Evolutionary conservation across 2,888 invertebrate species (phyloP), one percentile per base, ranked within the genome.

Genomic region (Trichacis sp.): DNA sequence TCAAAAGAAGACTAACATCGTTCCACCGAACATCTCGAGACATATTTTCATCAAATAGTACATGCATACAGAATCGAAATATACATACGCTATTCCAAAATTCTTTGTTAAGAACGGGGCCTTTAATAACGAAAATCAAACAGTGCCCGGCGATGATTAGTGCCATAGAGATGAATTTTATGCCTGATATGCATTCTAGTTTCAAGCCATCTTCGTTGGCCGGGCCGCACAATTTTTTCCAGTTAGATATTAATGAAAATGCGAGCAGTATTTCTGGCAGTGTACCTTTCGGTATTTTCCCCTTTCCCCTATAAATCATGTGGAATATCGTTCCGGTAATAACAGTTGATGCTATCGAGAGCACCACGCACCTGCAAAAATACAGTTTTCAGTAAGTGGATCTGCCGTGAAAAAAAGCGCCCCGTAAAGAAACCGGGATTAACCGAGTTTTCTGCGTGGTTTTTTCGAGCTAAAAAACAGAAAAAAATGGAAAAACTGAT

Each of bases 91-190:
- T 77, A 72, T 88, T 87, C 85, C 88, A 88, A 75, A 90, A 91
- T 63, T 87, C 86, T 11, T 87, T 86, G 77, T 92, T 92, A 80
- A 89, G 86, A 0, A 91, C 87, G 0, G 92, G 92, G 50, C 92
- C 91, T 74, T 89, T 88, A 15, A 89, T 87, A 43, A 89, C 87
- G 74, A 91, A 92, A 45, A 91, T 83, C 30, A 91, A 84, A 0
- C 90, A 88, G 77, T 92, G 92, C 0, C 91, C 91, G 30, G 86
- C 85, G 4, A 92, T 83, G 47, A 92, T 91, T 47, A 91, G 86
- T 0, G 88, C 68, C 92, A 92, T 92, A 0, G 91, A 88, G 47
- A 91, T 74, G 11, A 89, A 87, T 75, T 90, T 91, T 36, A 92
- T 89, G 0, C 90, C 90, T 46, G 88, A 87, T 48, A 90, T 84